Base-by-base conservation (phyloP, 2,113 vertebrate genomes). In the Chaetops frenatus region DNA sequence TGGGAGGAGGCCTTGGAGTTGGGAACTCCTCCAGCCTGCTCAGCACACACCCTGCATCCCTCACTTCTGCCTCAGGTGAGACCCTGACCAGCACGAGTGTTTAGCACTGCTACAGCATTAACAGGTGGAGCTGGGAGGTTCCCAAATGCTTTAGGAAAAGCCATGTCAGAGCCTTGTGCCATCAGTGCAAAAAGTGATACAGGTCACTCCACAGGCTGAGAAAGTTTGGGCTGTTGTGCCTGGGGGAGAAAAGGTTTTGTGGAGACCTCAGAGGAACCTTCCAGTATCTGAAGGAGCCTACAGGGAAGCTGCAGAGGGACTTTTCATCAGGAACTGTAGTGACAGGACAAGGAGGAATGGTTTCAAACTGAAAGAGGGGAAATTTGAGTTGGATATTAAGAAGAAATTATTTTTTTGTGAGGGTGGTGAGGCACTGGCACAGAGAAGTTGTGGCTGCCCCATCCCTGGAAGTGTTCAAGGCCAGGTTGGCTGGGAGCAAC, bases 11-110 rank as follows among this genome's bases (percentile, higher is more conserved):
- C 20, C 7, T 54, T 50, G 25, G 79, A 81, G 25, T 50, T 84
- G 77, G 54, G 60, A 95, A 11, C 65, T 88, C 45, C 85, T 92
- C 91, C n/a, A 84, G 60, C 42, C 51, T 87, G 36, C 56, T 83
- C 44, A 81, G 79, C 81, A 86, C 65, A 33, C 47, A 35, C 6
- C 16, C 91, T 81, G 50, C 40, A 45, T 27, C 69, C 3, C 27
- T 65, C 38, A 8, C 33, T 29, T 44, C 86, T 25, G 47, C 92
- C 33, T 90, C 95, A 97, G 96, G 97, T 97, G 84, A 97, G 94
- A 94, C 6, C 45, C 16, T 0, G 0, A 6, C 27, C 56, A 77
- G 56, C 48, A 35, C 0, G 2, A 36, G 64, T 57, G 24, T 69
- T 85, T 57, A 86, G 47, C 28, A 11, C 33, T 51, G 16, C 33